Evolutionary conservation across 2,888 invertebrate genomes (phyloP).

Genomic region (Pocota personata): DNA sequence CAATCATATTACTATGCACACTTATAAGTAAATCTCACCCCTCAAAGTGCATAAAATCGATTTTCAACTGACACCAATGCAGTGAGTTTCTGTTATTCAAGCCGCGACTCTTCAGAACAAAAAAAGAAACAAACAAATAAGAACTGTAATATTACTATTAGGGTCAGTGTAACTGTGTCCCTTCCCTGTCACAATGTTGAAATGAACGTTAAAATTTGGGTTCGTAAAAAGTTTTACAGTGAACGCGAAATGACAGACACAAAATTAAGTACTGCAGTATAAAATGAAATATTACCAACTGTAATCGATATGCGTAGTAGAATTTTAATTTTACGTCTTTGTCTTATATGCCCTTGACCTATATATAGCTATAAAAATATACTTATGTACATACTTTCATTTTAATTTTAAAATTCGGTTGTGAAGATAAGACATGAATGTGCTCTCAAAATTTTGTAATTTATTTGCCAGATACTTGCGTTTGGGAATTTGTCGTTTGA

Average conservation of each 20-base stretch:
- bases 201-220: not conserved
- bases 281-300: not conserved
- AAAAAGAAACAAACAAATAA: not conserved
- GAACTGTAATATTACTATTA: slow-evolving; percentile 53
- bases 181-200: not conserved
- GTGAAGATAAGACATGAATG: not conserved
- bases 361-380: not conserved
- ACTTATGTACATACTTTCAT: no score
- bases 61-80: slow-evolving; percentile 32
- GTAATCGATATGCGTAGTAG: not conserved
- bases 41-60: slow-evolving; percentile 39
- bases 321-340: slow-evolving; percentile 12
- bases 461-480: not conserved
- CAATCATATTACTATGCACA: slow-evolving; percentile 33
- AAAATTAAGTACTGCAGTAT: slow-evolving; percentile 7
- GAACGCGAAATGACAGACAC: not conserved
- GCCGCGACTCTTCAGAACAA: slow-evolving; percentile 12
- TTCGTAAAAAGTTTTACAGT: not conserved
- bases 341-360: slow-evolving; percentile 16
- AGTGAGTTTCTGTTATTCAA: not conserved
- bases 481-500: not conserved
- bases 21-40: slow-evolving; percentile 22
- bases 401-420: not conserved
- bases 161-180: slow-evolving; percentile 60
- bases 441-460: not conserved